phyloP scores from a whole-genome alignment of 2,797 vertebrate species.

The Manis javanica region DNA sequence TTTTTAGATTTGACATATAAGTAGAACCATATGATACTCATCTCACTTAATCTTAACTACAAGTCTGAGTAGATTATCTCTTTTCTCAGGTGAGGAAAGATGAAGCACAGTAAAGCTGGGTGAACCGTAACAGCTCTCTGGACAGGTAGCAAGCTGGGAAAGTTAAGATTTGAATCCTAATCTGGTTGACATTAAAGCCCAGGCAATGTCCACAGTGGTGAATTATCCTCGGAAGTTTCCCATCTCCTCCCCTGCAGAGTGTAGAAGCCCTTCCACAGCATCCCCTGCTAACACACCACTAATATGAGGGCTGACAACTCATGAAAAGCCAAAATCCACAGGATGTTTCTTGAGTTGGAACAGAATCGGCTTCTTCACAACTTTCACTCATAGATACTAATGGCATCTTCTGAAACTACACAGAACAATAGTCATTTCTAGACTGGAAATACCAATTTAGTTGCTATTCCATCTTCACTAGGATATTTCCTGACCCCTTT shows the following conservation, averaged over 20 bases:
- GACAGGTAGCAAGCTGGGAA: neutral
- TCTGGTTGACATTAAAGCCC: neutral
- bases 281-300: neutral
- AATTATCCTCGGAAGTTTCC: neutral
- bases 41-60: neutral
- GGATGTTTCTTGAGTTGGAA: neutral
- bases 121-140: neutral
- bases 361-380: neutral
- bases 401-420: constrained; percentile 43
- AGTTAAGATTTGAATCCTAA: neutral
- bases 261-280: neutral
- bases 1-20: too few species aligned
- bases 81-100: neutral
- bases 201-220: neutral
- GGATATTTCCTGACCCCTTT: constrained; percentile 55
- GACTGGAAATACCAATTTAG: constrained; percentile 54
- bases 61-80: neutral
- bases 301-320: neutral
- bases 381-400: neutral
- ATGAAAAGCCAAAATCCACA: neutral
- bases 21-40: too few species aligned
- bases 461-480: constrained; percentile 40
- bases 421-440: constrained; percentile 44
- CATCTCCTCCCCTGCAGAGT: neutral
- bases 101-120: neutral